phyloP scores from a whole-genome alignment of 2,888 invertebrate genomes.

The Macrophya annulata region DNA sequence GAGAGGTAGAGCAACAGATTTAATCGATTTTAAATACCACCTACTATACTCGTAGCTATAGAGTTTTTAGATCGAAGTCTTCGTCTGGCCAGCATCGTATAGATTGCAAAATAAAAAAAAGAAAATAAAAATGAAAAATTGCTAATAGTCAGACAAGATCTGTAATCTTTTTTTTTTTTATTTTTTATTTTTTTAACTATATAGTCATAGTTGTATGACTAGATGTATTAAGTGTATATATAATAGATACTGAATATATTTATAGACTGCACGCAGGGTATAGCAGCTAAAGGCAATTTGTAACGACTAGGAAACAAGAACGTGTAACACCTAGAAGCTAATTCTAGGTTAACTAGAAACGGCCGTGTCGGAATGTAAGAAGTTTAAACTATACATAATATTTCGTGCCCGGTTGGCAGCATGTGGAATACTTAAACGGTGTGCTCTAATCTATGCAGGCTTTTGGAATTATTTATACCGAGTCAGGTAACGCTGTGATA shows the following conservation, averaged over 20 bases:
- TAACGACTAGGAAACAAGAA: background rate
- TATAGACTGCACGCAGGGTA: background rate
- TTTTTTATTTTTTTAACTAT: background rate
- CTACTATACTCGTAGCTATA: background rate
- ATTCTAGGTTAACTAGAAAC: slow-evolving; percentile 33
- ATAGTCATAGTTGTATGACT: background rate
- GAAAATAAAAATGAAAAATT: background rate
- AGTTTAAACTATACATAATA: slow-evolving; percentile 30
- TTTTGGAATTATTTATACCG: slow-evolving; percentile 38
- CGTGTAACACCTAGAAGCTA: slow-evolving; percentile 34
- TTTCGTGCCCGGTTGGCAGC: slow-evolving; percentile 15
- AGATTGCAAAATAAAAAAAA: background rate
- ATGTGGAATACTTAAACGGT: slow-evolving; percentile 37
- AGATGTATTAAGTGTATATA: background rate
- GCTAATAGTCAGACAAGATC: background rate
- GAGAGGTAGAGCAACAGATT: slow-evolving; percentile 24
- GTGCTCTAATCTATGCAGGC: slow-evolving; percentile 43
- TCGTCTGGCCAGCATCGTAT: background rate
- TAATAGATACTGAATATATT: background rate
- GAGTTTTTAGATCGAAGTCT: background rate
- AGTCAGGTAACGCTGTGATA: slow-evolving; percentile 21
- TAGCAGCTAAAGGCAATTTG: background rate
- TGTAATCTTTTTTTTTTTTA: background rate
- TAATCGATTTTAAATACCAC: slow-evolving; percentile 49
- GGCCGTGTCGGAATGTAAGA: slow-evolving; percentile 42